Evolutionary conservation across 1,140 invertebrate species (phyloP).

Genomic region (Pogonognathellus flavescens): DNA sequence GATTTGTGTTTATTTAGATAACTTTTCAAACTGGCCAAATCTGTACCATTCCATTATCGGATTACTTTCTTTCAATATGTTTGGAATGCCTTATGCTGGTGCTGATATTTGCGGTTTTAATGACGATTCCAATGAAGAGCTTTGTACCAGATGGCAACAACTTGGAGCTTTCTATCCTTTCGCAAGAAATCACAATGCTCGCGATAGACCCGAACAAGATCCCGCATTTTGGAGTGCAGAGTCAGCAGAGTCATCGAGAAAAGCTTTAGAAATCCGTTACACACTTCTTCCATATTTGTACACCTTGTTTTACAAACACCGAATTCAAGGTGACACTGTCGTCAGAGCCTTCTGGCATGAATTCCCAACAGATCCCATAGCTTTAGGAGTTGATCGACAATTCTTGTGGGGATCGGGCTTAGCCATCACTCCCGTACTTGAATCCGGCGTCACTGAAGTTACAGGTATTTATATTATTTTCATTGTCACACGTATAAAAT

Average conservation of each 20-base stretch:
- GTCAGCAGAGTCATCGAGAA: constrained; percentile 66
- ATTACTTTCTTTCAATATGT: constrained; percentile 71
- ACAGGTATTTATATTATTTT: constrained; percentile 55
- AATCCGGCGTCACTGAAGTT: constrained; percentile 64
- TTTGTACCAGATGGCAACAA: constrained; percentile 79
- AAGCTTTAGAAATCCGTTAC: constrained; percentile 71
- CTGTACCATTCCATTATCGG: constrained; percentile 71
- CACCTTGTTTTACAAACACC: constrained; percentile 71
- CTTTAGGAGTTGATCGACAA: constrained; percentile 68
- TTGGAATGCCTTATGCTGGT: constrained; percentile 71
- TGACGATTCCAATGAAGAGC: constrained; percentile 10
- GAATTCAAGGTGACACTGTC: constrained; percentile 66
- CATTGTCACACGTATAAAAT: too few species aligned
- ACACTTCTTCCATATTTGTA: constrained; percentile 73
- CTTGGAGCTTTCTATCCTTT: constrained; percentile 89
- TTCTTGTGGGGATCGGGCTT: constrained; percentile 69
- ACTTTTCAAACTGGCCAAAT: constrained; percentile 72
- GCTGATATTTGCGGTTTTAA: constrained; percentile 67
- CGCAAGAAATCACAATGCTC: constrained; percentile 81
- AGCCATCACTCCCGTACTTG: constrained; percentile 67
- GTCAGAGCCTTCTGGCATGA: constrained; percentile 67
- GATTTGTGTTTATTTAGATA: constrained; percentile 68
- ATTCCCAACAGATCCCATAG: constrained; percentile 68
- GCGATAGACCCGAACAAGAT: constrained; percentile 67
- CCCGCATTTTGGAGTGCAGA: constrained; percentile 68